phyloP scores from a whole-genome alignment of 1,140 invertebrate species.

The Lepeophtheirus salmonis region DNA sequence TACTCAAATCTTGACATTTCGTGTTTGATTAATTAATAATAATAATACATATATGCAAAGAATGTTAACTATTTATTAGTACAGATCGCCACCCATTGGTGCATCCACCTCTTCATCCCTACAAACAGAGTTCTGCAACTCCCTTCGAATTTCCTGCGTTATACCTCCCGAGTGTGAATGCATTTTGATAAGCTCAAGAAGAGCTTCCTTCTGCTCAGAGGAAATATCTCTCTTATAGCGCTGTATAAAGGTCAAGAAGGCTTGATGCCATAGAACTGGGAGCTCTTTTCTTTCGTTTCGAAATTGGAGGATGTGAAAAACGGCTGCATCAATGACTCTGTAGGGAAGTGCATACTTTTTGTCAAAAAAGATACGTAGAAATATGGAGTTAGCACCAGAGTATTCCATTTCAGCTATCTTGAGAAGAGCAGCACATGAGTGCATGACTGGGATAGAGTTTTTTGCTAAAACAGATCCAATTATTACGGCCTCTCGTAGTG shows the following conservation, averaged over 20 bases:
- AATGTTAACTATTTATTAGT: too few species aligned
- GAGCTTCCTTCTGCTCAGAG: slow-evolving; percentile 66
- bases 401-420: slow-evolving; percentile 97
- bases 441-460: slow-evolving; percentile 84
- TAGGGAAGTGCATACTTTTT: slow-evolving; percentile 97
- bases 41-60: not conserved
- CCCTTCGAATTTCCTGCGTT: slow-evolving; percentile 11
- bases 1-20: too few species aligned
- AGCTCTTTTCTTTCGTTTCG: slow-evolving; percentile 47
- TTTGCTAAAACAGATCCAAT: slow-evolving; percentile 73
- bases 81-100: slow-evolving; percentile 12
- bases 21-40: too few species aligned
- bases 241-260: slow-evolving; percentile 79
- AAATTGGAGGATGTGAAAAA: slow-evolving; percentile 63
- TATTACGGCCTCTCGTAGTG: slow-evolving; percentile 83
- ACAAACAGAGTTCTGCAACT: slow-evolving; percentile 9
- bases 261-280: slow-evolving; percentile 93
- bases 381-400: slow-evolving; percentile 88
- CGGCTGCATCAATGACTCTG: slow-evolving; percentile 80
- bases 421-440: slow-evolving; percentile 80
- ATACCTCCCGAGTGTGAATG: slow-evolving; percentile 4
- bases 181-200: slow-evolving; percentile 48
- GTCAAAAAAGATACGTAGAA: slow-evolving; percentile 80
- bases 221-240: slow-evolving; percentile 87
- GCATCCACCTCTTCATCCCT: slow-evolving; percentile 15